Evolutionary conservation across 2,797 vertebrate genomes (phyloP), one percentile per base, ranked within the genome.

Genomic region (Sebastolobus alascanus): DNA sequence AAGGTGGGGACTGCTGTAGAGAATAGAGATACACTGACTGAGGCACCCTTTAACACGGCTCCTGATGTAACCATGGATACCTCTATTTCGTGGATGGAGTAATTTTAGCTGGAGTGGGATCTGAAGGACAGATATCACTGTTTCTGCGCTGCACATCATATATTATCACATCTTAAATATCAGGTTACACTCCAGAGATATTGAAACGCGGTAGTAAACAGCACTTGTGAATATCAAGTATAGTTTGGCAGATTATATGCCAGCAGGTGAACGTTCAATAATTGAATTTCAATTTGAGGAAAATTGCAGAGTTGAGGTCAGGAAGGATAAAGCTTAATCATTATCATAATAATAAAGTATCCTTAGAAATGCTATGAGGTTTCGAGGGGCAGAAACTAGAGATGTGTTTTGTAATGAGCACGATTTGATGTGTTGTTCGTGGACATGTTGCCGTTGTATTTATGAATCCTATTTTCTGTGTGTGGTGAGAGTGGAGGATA

Each of bases 21-120:
- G 91, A 94, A 93, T 83, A 90, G 91, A 94, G 92, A 94, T 87
- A 89, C 89, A 85, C 89, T 64, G 82, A 92, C 89, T 68, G 82
- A 92, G 87, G 89, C 92, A 93, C 84, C 92, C 86, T 92, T 93
- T 92, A 94, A 92, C 93, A 90, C 90, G 93, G 94, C 93, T 95
- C 93, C 94, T 95, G 94, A 89, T 93, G 96, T 96, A 95, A 95
- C 95, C 95, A 96, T 96, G 95, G 96, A 95, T 96, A 96, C 96
- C 93, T 93, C 87, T 91, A 91, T 94, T 95, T 94, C 95, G 92
- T 92, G 92, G 94, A 93, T 93, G 90, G 94, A 94, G 94, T 95
- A 90, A 95, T 96, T 95, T 94, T 93, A 94, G 94, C 94, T 95
- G 91, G 94, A 95, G 94, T 95, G 94, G 90, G 91, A 94, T 93